Base-by-base conservation (phyloP, 2,888 invertebrate species). In the Congeria kusceri region DNA sequence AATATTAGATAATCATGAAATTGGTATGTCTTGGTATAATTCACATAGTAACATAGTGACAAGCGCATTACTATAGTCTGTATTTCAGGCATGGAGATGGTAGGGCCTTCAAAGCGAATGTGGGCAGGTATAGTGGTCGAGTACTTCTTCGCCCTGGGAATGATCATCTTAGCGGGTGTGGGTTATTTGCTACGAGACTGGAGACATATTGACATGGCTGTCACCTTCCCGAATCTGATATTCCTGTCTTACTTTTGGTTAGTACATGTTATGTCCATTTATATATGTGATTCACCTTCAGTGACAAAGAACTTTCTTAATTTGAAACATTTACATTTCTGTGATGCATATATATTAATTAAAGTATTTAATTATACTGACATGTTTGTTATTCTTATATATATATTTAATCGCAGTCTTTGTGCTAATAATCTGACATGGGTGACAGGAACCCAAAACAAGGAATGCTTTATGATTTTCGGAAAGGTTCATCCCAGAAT, bases 41-140 rank as follows among this genome's bases (percentile, higher is more conserved):
- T n/a, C n/a, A n/a, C n/a, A n/a, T n/a, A n/a, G n/a, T n/a, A n/a
- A n/a, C n/a, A n/a, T n/a, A n/a, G 39, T 39, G 39, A 13, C 15
- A 39, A 13, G 1, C 39, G 9, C 39, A 39, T 39, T 39, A 13
- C 9, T 13, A 1, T 15, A 39, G 15, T 49, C 25, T 25, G 5
- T 44, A 23, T 71, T 77, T 25, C 56, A 92, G 91, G 93, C 56
- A 92, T 94, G 91, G 94, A 94, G 85, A 72, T 94, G 59, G 93
- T 94, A 18, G 94, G 94, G 0, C 93, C 94, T 3, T 86, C 88
- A 15, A 93, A 93, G 69, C 87, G 94, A 29, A 88, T 92, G 68
- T 87, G 92, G 73, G 92, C 94, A 4, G 93, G 93, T 0, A 89
- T 93, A n/a, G 88, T 93, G 29, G 91, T 92, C 0, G 92, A 93